phyloP scores from a whole-genome alignment of 2,888 invertebrate genomes.

The Agrotis clavis region DNA sequence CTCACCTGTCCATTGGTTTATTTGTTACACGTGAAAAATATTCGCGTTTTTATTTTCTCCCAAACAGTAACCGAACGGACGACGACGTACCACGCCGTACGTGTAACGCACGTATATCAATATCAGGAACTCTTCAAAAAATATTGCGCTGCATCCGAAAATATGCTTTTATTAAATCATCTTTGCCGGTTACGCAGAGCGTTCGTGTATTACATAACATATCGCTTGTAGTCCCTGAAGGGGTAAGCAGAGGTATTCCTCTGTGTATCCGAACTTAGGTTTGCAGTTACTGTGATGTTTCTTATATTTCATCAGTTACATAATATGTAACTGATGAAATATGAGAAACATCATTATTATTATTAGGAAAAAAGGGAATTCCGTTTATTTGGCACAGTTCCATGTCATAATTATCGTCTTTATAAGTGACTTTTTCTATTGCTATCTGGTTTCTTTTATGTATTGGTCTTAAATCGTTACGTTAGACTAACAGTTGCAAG shows the following conservation, averaged over 20 bases:
- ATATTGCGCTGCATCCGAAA: constrained; percentile 33
- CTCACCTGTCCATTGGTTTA: not conserved
- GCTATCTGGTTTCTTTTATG: too few relatives aligned
- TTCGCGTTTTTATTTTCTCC: not conserved
- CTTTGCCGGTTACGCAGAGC: not conserved
- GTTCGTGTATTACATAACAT: constrained; percentile 9
- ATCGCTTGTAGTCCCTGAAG: not conserved
- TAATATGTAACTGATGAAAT: too few relatives aligned
- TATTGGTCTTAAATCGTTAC: too few relatives aligned
- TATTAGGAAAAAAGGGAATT: not conserved
- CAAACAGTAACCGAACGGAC: not conserved
- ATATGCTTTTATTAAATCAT: constrained; percentile 5
- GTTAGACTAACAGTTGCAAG: too few relatives aligned
- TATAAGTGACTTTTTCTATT: not conserved
- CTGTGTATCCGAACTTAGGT: not conserved
- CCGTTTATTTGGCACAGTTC: not conserved
- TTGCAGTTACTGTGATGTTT: not conserved
- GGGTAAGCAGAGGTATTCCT: not conserved
- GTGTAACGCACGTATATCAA: not conserved
- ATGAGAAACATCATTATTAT: too few relatives aligned
- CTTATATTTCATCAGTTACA: not conserved
- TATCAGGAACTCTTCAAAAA: constrained; percentile 20
- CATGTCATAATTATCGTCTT: not conserved
- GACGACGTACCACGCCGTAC: not conserved
- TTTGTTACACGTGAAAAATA: constrained; percentile 1